Percentiles rank a stretch among this genome's conserved stretches.
Conservation (phyloP, 2,888 invertebrate species). For the Thecophora atra region DNA sequence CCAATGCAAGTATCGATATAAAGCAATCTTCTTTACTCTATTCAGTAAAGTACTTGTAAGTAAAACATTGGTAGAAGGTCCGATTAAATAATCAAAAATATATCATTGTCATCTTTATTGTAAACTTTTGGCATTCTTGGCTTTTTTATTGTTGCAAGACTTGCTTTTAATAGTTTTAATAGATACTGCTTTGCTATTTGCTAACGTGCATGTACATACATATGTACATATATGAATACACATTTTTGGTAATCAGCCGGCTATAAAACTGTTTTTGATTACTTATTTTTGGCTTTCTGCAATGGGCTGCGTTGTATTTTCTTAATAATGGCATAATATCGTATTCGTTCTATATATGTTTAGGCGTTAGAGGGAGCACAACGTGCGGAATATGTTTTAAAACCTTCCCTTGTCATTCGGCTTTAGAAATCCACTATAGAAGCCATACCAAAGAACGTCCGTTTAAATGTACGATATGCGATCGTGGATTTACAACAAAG, state of each 20-base stretch:
- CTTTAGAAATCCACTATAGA: conserved; percentile 95
- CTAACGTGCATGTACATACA: no score
- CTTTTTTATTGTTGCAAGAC: no score
- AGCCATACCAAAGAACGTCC: conserved; percentile 97
- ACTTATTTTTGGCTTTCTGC: conserved; percentile 4
- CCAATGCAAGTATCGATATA: no score
- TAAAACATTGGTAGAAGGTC: no score
- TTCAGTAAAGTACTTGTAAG: no score
- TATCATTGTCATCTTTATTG: neutral
- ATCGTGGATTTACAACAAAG: conserved; percentile 97
- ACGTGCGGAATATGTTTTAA: conserved; percentile 99
- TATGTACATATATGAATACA: no score
- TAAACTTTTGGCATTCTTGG: no score
- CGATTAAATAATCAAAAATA: no score
- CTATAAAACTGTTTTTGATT: conserved; percentile 12
- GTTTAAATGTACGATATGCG: conserved; percentile 96
- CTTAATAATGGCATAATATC: conserved; percentile 39
- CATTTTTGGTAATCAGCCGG: conserved; percentile 12
- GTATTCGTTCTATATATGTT: conserved; percentile 20
- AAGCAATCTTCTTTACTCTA: no score
- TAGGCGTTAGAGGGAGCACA: conserved; percentile 85
- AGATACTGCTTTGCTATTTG: no score
- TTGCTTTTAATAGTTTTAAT: no score
- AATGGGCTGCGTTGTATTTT: conserved; percentile 21
- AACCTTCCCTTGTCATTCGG: conserved; percentile 98